Evolutionary conservation across 2,888 invertebrate genomes (phyloP).

Genomic region (Cantharis lateralis): DNA sequence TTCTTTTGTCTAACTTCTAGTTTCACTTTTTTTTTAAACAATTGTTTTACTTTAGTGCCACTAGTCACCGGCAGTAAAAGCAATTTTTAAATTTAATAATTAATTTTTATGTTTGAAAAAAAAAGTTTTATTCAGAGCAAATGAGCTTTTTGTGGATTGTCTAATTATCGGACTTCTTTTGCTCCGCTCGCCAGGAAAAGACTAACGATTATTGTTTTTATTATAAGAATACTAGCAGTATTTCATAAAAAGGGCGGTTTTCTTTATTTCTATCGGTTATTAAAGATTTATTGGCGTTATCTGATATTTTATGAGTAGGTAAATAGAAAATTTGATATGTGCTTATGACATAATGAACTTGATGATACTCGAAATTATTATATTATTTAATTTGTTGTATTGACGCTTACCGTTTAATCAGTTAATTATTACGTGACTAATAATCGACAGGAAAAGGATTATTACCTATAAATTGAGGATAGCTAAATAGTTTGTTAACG

Average conservation of each 20-base stretch:
- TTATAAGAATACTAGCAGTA: no score
- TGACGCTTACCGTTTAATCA: not conserved
- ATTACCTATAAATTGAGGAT: not conserved
- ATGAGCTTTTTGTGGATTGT: no score
- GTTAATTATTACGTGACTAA: not conserved
- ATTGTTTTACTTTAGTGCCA: no score
- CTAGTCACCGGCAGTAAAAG: no score
- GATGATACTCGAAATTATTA: not conserved
- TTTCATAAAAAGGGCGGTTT: not conserved
- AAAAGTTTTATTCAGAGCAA: no score
- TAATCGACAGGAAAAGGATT: not conserved
- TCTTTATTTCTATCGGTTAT: not conserved
- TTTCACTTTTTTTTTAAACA: no score
- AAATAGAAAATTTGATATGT: not conserved
- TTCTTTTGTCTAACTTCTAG: no score
- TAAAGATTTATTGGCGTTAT: not conserved
- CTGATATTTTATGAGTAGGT: not conserved
- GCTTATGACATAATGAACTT: not conserved
- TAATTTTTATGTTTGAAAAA: no score
- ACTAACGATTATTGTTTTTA: no score
- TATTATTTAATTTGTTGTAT: not conserved
- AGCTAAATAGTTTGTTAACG: not conserved
- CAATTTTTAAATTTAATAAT: no score
- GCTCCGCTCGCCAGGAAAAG: no score
- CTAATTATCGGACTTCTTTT: no score